A percentile compares a stretch with the other conserved stretches of the same genome.
phyloP scores from a whole-genome alignment of 2,797 vertebrate genomes.

The Hydrophis major region DNA sequence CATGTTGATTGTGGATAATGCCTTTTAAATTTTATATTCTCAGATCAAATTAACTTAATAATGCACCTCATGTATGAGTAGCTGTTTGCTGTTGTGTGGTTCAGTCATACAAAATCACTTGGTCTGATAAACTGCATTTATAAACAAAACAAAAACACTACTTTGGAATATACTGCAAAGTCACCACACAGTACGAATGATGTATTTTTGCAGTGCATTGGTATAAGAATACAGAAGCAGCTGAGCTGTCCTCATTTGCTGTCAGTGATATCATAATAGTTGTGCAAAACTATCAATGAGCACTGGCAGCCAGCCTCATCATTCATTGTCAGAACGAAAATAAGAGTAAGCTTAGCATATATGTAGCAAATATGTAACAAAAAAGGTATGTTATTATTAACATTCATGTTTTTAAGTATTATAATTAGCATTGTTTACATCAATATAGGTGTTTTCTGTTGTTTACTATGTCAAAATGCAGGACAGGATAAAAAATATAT shows the following conservation, averaged over 20 bases:
- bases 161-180: neutral
- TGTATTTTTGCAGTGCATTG: neutral
- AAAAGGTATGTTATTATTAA: neutral
- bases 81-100: slow-evolving; percentile 1
- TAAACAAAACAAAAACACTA: neutral
- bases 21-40: slow-evolving; percentile 16
- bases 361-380: neutral
- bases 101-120: neutral
- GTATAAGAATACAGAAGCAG: neutral
- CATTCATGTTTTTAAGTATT: neutral
- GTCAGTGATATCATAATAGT: neutral
- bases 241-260: slow-evolving; percentile 38
- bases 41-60: neutral
- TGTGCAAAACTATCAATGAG: neutral
- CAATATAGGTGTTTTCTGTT: accelerated
- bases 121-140: neutral
- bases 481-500: neutral
- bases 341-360: neutral
- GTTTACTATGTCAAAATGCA: neutral
- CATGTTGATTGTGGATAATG: neutral
- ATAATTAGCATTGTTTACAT: neutral
- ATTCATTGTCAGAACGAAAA: slow-evolving; percentile 19
- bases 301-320: slow-evolving; percentile 19
- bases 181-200: neutral
- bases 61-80: neutral